Evolutionary conservation across 2,797 vertebrate genomes (phyloP), one percentile per base, ranked within the genome.

Genomic region (Falco cherrug): DNA sequence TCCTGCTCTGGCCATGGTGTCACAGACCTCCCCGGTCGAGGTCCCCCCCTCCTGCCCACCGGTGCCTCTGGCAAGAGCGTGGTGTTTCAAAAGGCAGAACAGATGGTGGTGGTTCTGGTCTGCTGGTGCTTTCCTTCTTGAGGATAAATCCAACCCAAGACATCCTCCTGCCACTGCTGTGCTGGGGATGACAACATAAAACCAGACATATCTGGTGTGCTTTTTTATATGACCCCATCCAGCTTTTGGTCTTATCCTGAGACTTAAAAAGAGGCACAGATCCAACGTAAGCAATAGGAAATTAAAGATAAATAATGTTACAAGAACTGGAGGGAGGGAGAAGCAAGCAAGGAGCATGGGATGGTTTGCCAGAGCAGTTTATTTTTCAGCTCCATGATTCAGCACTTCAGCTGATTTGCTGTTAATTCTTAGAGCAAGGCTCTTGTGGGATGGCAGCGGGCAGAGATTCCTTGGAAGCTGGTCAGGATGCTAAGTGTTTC

Each of bases 191-290:
- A 59, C 87, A 67, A 6, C 0, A 2, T 56, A 77, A 80, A 94
- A 90, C 26, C 56, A 95, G 70, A 51, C 16, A 39, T 13, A 11
- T n/a, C 59, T 37, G 61, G 87, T 78, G 57, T 6, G 26, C 10
- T n/a, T 29, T 16, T 31, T 17, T 33, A 4, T 25, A 5, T 10
- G 63, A 69, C 48, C 51, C 45, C 3, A 0, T 6, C 0, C 0
- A 61, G 83, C 45, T 28, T 70, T 51, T 73, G 22, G 54, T 80
- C 54, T 39, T 31, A 25, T 43, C 19, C 43, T 16, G 47, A 57
- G 51, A n/a, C 57, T 50, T 9, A 21, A n/a, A 28, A 64, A 16
- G 11, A 33, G 57, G 53, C n/a, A 24, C 8, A 7, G 74, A 47
- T 54, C 61, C 82, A 78, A 26, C 21, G 8, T 3, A 13, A 86